Evolutionary conservation across 2,113 vertebrate genomes (phyloP).

Genomic region (Turnix velox): DNA sequence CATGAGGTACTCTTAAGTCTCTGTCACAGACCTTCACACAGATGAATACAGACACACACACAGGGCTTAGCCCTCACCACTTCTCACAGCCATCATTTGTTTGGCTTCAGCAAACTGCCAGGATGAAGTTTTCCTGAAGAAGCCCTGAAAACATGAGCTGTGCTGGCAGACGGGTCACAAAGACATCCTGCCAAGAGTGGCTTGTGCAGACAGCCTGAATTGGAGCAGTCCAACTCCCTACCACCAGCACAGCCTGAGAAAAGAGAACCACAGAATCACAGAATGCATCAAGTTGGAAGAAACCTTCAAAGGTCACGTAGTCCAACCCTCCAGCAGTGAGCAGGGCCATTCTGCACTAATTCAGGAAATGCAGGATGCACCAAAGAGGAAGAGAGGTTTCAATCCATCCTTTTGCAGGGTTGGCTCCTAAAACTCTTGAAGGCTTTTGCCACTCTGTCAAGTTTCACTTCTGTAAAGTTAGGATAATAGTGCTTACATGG

Average conservation of each 20-base stretch:
- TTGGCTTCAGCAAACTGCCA: not conserved
- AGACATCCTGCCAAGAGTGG: not conserved
- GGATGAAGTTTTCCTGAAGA: not conserved
- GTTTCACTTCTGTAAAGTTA: not conserved
- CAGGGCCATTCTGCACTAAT: no score
- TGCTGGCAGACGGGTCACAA: not conserved
- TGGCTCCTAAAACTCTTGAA: not conserved
- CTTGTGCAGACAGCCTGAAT: not conserved
- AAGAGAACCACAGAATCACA: no score
- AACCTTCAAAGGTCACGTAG: no score
- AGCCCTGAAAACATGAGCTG: not conserved
- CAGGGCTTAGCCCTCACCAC: not conserved
- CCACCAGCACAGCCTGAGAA: accelerated
- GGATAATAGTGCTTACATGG: not conserved
- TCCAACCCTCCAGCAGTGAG: no score
- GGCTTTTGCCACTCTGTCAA: not conserved
- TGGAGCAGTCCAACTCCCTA: not conserved
- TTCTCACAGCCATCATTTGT: not conserved
- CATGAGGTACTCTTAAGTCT: not conserved
- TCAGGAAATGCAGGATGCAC: not conserved
- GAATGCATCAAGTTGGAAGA: no score
- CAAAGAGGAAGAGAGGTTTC: not conserved
- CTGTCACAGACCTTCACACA: not conserved
- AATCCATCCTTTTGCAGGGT: not conserved
- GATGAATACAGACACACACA: not conserved